phyloP scores from a whole-genome alignment of 2,113 vertebrate species.

The Hymenochirus boettgeri region DNA sequence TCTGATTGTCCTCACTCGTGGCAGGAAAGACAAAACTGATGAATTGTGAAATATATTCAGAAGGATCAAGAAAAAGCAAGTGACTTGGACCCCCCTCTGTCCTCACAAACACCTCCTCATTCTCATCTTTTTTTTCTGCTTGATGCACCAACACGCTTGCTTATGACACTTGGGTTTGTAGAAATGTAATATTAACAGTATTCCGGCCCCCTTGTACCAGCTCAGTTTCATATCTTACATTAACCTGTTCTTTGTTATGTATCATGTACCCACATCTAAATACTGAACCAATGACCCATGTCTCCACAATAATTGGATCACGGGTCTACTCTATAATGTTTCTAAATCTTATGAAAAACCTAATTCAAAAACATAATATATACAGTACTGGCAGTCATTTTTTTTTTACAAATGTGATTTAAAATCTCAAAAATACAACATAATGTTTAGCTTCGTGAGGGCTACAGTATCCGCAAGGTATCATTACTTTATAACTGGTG shows the following conservation, averaged over 20 bases:
- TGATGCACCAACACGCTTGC: constrained; percentile 68
- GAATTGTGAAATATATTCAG: constrained; percentile 99
- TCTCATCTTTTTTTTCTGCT: constrained; percentile 76
- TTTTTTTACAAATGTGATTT: too few species aligned
- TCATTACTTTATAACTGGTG: background rate
- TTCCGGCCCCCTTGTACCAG: constrained; percentile 62
- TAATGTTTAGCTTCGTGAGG: background rate
- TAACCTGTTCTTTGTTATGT: constrained; percentile 45
- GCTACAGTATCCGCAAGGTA: background rate
- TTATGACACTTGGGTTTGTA: constrained; percentile 73
- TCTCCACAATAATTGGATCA: background rate
- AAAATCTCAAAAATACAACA: background rate
- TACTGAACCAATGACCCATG: background rate
- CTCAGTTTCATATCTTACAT: constrained; percentile 58
- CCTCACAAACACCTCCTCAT: constrained; percentile 58
- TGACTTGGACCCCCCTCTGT: constrained; percentile 78
- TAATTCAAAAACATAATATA: too few species aligned
- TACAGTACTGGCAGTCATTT: too few species aligned
- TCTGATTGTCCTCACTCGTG: constrained; percentile 99
- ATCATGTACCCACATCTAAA: background rate
- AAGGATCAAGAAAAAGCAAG: constrained; percentile 97
- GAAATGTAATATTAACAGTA: constrained; percentile 76
- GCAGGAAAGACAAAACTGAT: constrained; percentile 99
- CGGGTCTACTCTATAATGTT: background rate
- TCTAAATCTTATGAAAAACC: too few species aligned